Evolutionary conservation across 2,888 invertebrate species (phyloP).

Genomic region (Sympetrum striolatum): DNA sequence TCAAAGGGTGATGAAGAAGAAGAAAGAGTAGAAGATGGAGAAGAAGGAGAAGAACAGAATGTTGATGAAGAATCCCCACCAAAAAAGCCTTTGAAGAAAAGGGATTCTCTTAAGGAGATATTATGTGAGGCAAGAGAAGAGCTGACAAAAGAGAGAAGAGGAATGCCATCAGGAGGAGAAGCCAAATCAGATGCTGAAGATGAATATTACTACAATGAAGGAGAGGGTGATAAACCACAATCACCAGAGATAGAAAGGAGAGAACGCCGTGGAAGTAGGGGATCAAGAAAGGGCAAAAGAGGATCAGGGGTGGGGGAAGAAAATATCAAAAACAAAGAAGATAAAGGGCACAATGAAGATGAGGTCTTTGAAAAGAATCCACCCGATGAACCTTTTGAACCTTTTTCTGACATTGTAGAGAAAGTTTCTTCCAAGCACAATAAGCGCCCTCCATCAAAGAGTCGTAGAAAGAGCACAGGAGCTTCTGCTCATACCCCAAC

Average conservation of each 20-base stretch:
- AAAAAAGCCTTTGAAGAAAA: neutral
- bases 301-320: conserved; percentile 26
- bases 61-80: neutral
- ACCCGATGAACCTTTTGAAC: neutral
- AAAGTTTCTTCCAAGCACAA: conserved; percentile 26
- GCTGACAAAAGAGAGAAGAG: conserved; percentile 16
- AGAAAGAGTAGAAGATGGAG: neutral
- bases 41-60: neutral
- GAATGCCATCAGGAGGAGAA: neutral
- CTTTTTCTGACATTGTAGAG: conserved; percentile 16
- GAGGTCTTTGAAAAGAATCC: neutral
- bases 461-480: conserved; percentile 12
- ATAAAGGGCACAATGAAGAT: conserved; percentile 24
- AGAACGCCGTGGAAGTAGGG: neutral
- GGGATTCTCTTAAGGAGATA: conserved; percentile 25
- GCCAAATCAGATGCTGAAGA: conserved; percentile 17
- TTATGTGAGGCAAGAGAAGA: conserved; percentile 20
- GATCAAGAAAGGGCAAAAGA: conserved; percentile 10
- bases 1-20: neutral
- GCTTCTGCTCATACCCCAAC: conserved; percentile 3
- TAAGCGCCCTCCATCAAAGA: conserved; percentile 15
- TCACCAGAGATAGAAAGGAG: neutral
- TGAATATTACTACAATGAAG: neutral
- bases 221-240: neutral
- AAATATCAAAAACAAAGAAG: neutral